A percentile compares a stretch with the other conserved stretches of the same genome.
Evolutionary conservation across 2,888 invertebrate species (phyloP).

Genomic region (Acronicta alni): DNA sequence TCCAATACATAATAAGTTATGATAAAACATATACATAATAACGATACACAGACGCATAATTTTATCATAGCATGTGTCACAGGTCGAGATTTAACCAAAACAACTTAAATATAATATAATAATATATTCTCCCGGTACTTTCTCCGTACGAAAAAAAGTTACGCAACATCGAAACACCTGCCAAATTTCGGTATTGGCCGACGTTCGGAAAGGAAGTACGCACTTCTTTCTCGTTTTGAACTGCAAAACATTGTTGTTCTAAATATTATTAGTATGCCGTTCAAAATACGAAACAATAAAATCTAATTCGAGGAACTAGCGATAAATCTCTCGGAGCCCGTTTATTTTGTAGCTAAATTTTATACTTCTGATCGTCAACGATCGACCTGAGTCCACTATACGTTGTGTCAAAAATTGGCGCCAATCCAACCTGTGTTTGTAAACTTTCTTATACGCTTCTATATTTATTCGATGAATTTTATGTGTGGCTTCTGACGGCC

Average conservation of each 20-base stretch:
- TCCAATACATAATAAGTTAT: too few relatives aligned
- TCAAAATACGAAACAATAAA: too few relatives aligned
- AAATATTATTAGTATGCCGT: conserved; percentile 33
- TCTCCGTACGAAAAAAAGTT: not conserved
- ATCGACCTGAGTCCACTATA: conserved; percentile 40
- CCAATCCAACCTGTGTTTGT: conserved; percentile 77
- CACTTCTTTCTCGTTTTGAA: conserved; percentile 3
- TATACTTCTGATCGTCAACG: conserved; percentile 39
- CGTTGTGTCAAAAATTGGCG: conserved; percentile 69
- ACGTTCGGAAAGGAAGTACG: conserved; percentile 5
- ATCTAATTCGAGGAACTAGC: conserved; percentile 39
- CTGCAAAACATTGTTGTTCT: conserved; percentile 25
- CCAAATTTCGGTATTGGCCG: not conserved
- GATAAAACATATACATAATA: too few relatives aligned
- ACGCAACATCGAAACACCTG: not conserved
- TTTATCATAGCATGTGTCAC: not conserved
- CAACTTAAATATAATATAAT: not conserved
- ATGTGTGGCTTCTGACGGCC: conserved; percentile 59
- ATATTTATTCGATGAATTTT: conserved; percentile 73
- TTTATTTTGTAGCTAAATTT: conserved; percentile 36
- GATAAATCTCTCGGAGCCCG: conserved; percentile 41
- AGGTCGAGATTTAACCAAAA: not conserved
- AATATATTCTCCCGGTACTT: not conserved
- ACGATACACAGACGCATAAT: too few relatives aligned
- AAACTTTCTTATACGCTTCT: conserved; percentile 74